Evolutionary conservation across 2,888 invertebrate genomes (phyloP).

Genomic region (Andricus quercusramuli): DNA sequence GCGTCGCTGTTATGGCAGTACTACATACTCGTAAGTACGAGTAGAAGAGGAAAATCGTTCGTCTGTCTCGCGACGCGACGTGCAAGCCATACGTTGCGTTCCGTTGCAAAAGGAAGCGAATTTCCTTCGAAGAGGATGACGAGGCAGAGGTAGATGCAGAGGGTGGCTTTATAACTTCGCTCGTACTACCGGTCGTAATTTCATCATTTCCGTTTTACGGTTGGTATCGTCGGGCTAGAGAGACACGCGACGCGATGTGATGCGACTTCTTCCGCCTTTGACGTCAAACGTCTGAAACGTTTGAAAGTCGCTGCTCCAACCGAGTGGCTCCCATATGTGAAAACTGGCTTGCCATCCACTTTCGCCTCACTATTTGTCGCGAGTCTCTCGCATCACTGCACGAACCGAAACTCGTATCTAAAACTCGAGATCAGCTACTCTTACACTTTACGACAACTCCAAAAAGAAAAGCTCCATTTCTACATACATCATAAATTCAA

Average conservation of each 20-base stretch:
- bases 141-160: constrained; percentile 47
- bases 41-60: constrained; percentile 26
- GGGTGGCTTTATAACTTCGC: constrained; percentile 55
- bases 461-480: constrained; percentile 17
- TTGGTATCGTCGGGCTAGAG: constrained; percentile 57
- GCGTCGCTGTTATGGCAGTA: background rate
- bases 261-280: constrained; percentile 59
- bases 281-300: constrained; percentile 60
- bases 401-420: constrained; percentile 13
- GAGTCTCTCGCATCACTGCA: constrained; percentile 30
- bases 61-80: constrained; percentile 25
- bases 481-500: background rate
- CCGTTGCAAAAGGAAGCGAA: constrained; percentile 48
- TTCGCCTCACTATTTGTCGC: constrained; percentile 33
- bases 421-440: constrained; percentile 25
- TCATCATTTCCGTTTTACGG: constrained; percentile 66
- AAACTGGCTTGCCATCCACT: constrained; percentile 45
- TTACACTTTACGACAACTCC: constrained; percentile 7
- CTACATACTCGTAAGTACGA: background rate
- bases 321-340: constrained; percentile 49
- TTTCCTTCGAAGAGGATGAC: constrained; percentile 46
- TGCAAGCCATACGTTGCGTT: constrained; percentile 46
- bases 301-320: constrained; percentile 55
- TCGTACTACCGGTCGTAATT: constrained; percentile 62
- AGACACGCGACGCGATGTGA: constrained; percentile 57